Percentiles rank a stretch among this genome's conserved stretches.
These are phyloP conservation scores for Meandrina meandrites DNA, from an alignment of 92 coral and sea anemone genomes.

Conservation along the genomic window DNA sequence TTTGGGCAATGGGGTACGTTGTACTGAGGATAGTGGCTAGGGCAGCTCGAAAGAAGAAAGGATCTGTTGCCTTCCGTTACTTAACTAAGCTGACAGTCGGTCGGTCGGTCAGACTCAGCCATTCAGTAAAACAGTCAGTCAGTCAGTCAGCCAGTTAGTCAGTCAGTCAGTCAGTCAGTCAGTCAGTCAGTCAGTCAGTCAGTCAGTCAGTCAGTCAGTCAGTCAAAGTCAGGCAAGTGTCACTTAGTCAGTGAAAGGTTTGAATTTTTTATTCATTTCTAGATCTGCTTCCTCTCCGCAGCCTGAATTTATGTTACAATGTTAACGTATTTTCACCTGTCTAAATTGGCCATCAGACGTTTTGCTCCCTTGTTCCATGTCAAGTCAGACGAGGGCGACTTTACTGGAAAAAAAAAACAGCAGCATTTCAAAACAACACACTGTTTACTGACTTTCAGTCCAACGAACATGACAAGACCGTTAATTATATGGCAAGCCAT, in stretches of 20 bases:
- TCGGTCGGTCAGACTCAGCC: too few relatives aligned
- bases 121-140: too few relatives aligned
- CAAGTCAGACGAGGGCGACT: constrained; percentile 94
- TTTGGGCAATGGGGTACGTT: background rate
- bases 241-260: too few relatives aligned
- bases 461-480: background rate
- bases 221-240: too few relatives aligned
- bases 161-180: background rate
- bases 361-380: constrained; percentile 99
- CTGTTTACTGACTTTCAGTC: background rate
- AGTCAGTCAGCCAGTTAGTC: too few relatives aligned
- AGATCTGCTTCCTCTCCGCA: too few relatives aligned
- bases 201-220: background rate
- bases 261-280: too few relatives aligned
- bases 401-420: constrained; percentile 55
- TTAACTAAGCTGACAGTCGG: too few relatives aligned
- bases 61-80: too few relatives aligned
- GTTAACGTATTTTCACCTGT: too few relatives aligned
- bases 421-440: background rate
- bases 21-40: background rate
- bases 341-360: constrained; percentile 98
- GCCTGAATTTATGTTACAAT: too few relatives aligned
- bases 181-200: background rate
- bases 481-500: background rate
- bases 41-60: background rate